Evolutionary conservation across 1,140 invertebrate species (phyloP).

Genomic region (Alviniconcha marisindica): DNA sequence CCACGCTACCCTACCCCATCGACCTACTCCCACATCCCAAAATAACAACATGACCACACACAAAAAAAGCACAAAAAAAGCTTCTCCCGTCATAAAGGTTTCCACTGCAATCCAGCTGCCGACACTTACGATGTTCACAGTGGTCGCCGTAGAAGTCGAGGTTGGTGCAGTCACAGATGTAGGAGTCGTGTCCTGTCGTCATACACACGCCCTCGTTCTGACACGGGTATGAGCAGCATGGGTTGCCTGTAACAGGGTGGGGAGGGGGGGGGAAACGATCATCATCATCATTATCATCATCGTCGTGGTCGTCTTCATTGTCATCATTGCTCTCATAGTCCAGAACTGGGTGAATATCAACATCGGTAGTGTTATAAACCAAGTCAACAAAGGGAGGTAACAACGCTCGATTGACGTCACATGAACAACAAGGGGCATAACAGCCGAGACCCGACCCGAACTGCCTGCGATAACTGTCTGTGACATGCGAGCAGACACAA

Average conservation of each 20-base stretch:
- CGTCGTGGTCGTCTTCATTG: background rate
- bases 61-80: too few relatives aligned
- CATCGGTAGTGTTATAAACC: too few relatives aligned
- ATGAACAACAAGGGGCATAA: too few relatives aligned
- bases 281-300: background rate
- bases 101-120: too few relatives aligned
- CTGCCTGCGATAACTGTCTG: too few relatives aligned
- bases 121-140: constrained; percentile 74
- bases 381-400: background rate
- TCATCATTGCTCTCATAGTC: background rate
- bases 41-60: too few relatives aligned
- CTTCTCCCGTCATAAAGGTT: too few relatives aligned
- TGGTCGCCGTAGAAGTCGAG: constrained; percentile 68
- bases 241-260: constrained; percentile 56
- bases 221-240: constrained; percentile 74
- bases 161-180: constrained; percentile 71
- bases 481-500: too few relatives aligned
- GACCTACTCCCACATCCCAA: too few relatives aligned
- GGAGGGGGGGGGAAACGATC: background rate
- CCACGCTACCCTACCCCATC: too few relatives aligned
- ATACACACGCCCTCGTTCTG: constrained; percentile 72
- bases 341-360: background rate
- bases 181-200: constrained; percentile 60
- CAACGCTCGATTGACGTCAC: too few relatives aligned
- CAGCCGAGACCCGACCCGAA: too few relatives aligned